Conservation (phyloP, 2,888 invertebrate genomes). For the Ophioninae sp. region DNA sequence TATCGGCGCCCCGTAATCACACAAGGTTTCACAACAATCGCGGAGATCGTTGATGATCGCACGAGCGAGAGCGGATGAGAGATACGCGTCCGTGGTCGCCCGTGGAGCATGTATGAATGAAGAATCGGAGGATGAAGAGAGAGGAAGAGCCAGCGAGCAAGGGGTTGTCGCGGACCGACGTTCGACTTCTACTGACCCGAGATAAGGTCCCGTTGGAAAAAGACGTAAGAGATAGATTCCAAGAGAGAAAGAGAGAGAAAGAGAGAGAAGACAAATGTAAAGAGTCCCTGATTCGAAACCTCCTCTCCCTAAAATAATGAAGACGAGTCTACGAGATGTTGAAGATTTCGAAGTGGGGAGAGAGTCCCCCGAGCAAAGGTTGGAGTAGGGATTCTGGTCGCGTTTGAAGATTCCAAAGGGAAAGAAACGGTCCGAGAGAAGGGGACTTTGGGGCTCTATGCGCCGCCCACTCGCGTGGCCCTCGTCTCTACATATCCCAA, state of each 20-base stretch:
- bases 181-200: conserved; percentile 66
- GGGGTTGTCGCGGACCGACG: conserved; percentile 52
- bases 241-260: conserved; percentile 8
- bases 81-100: neutral
- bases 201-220: conserved; percentile 63
- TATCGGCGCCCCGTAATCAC: neutral
- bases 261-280: conserved; percentile 44
- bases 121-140: neutral
- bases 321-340: conserved; percentile 23
- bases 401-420: conserved; percentile 33
- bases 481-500: conserved; percentile 47
- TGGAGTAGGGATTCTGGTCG: conserved; percentile 28
- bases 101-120: neutral
- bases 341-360: conserved; percentile 41
- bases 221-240: conserved; percentile 50
- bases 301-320: conserved; percentile 33
- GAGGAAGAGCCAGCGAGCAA: neutral
- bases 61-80: neutral
- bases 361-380: conserved; percentile 58
- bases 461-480: conserved; percentile 76
- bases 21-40: neutral
- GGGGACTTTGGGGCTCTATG: conserved; percentile 38
- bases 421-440: conserved; percentile 9
- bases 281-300: conserved; percentile 33
- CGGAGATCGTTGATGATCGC: conserved; percentile 18